phyloP scores from a whole-genome alignment of 2,888 invertebrate species.

The Chalcosyrphus nemorum region DNA sequence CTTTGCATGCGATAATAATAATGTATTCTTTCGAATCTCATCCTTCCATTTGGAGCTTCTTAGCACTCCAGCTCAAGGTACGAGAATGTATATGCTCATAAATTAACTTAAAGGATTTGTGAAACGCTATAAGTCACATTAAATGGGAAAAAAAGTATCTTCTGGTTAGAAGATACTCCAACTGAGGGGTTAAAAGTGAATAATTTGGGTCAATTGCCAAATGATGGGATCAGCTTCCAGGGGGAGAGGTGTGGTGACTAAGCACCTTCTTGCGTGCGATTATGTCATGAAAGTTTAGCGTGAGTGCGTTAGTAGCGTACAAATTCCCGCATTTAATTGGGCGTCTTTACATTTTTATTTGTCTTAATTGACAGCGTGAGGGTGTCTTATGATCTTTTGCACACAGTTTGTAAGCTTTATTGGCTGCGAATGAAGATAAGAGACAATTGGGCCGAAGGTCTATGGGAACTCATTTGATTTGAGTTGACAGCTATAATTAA shows the following conservation, averaged over 20 bases:
- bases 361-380: conserved; percentile 44
- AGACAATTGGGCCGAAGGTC: not conserved
- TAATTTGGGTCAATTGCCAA: conserved; percentile 1
- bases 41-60: not conserved
- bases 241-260: not conserved
- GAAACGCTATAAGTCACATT: not conserved
- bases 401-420: conserved; percentile 12
- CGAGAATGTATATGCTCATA: not conserved
- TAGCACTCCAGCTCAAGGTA: no score
- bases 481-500: not conserved
- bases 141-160: not conserved
- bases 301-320: conserved; percentile 1
- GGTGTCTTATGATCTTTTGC: conserved; percentile 18
- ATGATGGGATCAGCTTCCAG: not conserved
- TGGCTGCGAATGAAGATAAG: not conserved
- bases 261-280: conserved; percentile 30
- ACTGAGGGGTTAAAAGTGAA: not conserved
- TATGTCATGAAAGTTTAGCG: conserved; percentile 15
- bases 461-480: not conserved
- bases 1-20: conserved; percentile 15
- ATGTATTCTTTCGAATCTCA: not conserved
- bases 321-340: conserved; percentile 47
- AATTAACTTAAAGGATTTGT: not conserved
- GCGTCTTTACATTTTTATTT: conserved; percentile 36
- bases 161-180: not conserved